A percentile compares a stretch with the other conserved stretches of the same genome.
Evolutionary conservation across 2,888 invertebrate genomes (phyloP).

Genomic region (Actias luna): DNA sequence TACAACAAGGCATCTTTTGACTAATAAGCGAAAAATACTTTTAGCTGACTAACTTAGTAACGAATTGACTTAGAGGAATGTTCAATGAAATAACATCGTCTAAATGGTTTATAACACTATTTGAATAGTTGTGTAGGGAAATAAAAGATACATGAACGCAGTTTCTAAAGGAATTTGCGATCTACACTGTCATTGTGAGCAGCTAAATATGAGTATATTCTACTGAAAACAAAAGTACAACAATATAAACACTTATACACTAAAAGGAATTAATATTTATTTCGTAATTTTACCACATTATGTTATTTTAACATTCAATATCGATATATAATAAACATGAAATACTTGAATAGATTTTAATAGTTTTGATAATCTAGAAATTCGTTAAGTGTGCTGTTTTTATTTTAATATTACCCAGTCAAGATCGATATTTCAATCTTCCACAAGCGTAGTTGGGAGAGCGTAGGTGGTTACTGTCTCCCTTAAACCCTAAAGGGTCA

Average conservation of each 20-base stretch:
- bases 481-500: too few species aligned
- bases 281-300: not conserved
- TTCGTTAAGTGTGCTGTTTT: not conserved
- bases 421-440: not conserved
- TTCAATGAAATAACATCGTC: too few species aligned
- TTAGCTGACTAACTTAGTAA: too few species aligned
- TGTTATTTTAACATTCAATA: not conserved
- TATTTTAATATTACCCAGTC: not conserved
- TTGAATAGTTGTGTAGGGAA: not conserved
- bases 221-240: not conserved
- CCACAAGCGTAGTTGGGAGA: too few species aligned
- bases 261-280: not conserved
- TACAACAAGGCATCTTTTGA: too few species aligned
- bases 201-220: not conserved
- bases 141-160: not conserved
- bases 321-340: not conserved
- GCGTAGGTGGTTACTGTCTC: too few species aligned
- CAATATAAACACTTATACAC: not conserved
- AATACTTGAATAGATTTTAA: not conserved
- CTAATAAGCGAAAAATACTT: too few species aligned
- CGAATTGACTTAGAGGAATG: too few species aligned
- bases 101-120: too few species aligned
- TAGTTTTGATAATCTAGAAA: constrained; percentile 3
- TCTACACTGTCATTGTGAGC: not conserved
- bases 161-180: not conserved